Evolutionary conservation across 2,113 vertebrate species (phyloP).

Genomic region (Callorhinus ursinus): DNA sequence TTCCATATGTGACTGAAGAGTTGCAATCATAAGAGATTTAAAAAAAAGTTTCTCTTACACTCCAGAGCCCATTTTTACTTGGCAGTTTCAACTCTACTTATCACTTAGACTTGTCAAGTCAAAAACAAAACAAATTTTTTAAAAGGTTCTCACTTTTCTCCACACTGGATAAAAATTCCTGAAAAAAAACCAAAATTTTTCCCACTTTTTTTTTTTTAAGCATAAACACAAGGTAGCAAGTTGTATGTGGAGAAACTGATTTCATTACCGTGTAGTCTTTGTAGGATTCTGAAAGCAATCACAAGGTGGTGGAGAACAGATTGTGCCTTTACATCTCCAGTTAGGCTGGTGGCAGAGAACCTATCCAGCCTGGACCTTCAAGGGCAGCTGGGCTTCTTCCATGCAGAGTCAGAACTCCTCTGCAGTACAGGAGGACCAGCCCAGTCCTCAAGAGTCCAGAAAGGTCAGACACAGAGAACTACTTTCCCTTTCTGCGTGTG

Average conservation of each 20-base stretch:
- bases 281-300: background rate
- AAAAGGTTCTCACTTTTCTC: conserved; percentile 8
- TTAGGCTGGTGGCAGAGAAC: too few species aligned
- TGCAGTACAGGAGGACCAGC: too few species aligned
- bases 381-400: too few species aligned
- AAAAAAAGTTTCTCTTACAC: background rate
- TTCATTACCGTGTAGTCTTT: background rate
- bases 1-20: background rate
- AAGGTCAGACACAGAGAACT: background rate
- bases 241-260: background rate
- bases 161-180: background rate
- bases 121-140: conserved; percentile 39
- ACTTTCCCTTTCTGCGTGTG: background rate
- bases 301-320: background rate
- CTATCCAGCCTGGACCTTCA: background rate
- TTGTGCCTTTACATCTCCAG: background rate
- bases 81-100: background rate
- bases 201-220: background rate
- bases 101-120: background rate
- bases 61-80: background rate
- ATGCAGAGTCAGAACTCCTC: background rate
- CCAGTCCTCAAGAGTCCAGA: background rate
- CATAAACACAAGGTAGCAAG: background rate
- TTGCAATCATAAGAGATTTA: background rate
- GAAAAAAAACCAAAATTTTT: background rate